Evolutionary conservation across 1,140 invertebrate species (phyloP).

Genomic region (Drosophila ogumai): DNA sequence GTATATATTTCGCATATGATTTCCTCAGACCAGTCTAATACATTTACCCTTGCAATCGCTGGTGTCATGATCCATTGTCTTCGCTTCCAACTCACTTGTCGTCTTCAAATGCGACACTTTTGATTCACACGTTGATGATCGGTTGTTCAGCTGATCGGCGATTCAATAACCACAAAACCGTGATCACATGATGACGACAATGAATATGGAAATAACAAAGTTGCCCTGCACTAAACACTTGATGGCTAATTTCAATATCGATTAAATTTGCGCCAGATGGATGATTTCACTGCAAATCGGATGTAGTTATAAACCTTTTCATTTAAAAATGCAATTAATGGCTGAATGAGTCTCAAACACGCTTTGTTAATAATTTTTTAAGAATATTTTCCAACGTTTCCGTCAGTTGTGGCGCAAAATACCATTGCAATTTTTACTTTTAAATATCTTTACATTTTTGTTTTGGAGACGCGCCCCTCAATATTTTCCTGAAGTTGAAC

Average conservation of each 20-base stretch:
- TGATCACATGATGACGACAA: conserved; percentile 42
- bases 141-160: conserved; percentile 10
- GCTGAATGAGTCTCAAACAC: conserved; percentile 20
- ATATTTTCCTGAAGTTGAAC: conserved; percentile 59
- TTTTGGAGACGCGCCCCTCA: conserved; percentile 38
- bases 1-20: neutral
- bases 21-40: conserved; percentile 20
- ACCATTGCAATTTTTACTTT: neutral
- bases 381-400: conserved; percentile 36
- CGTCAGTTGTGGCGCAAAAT: conserved; percentile 20
- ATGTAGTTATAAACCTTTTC: conserved; percentile 3
- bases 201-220: conserved; percentile 8
- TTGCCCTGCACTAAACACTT: conserved; percentile 5
- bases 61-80: conserved; percentile 32
- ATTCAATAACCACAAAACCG: conserved; percentile 26
- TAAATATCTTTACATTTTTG: neutral
- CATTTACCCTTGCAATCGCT: conserved; percentile 34
- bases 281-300: conserved; percentile 22
- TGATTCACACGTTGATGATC: conserved; percentile 45
- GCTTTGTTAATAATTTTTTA: neutral
- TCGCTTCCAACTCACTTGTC: conserved; percentile 32
- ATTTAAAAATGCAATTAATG: conserved; percentile 24
- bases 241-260: conserved; percentile 33
- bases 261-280: conserved; percentile 18
- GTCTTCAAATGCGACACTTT: conserved; percentile 37